Evolutionary conservation across 2,113 vertebrate genomes (phyloP).

Genomic region (Vulpes vulpes): DNA sequence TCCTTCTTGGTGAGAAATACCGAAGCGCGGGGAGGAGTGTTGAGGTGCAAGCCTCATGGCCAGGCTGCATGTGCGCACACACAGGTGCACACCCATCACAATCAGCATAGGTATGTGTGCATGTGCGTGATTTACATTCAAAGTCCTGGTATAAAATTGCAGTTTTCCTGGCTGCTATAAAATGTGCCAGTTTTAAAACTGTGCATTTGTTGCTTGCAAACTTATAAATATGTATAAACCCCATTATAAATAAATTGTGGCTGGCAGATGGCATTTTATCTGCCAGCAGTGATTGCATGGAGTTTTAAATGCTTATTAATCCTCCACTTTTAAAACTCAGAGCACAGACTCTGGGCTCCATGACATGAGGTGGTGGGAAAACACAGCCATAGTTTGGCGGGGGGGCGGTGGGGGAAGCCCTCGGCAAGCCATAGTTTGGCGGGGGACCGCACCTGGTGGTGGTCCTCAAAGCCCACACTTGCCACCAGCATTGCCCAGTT

Average conservation of each 20-base stretch:
- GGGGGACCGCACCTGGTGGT: not conserved
- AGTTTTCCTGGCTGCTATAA: conserved; percentile 74
- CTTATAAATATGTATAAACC: conserved; percentile 79
- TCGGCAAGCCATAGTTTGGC: not conserved
- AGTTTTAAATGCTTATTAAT: conserved; percentile 67
- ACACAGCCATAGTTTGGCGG: not conserved
- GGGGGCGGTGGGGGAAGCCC: not conserved
- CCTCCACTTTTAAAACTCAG: conserved; percentile 44
- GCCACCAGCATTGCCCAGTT: not conserved
- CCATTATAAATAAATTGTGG: conserved; percentile 77
- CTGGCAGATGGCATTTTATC: conserved; percentile 74
- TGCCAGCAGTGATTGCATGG: conserved; percentile 53
- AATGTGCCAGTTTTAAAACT: conserved; percentile 77
- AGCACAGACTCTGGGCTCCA: not conserved
- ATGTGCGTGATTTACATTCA: conserved; percentile 32
- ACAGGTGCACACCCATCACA: not conserved
- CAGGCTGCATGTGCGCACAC: not conserved
- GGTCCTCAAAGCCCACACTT: not conserved
- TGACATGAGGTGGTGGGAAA: not conserved
- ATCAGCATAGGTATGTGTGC: not conserved
- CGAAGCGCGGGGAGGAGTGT: not conserved
- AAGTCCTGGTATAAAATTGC: conserved; percentile 46
- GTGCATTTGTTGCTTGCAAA: conserved; percentile 74
- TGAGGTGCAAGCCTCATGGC: no score
- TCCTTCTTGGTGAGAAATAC: not conserved